phyloP scores from a whole-genome alignment of 2,888 invertebrate genomes.

The Barypeithes pellucidus region DNA sequence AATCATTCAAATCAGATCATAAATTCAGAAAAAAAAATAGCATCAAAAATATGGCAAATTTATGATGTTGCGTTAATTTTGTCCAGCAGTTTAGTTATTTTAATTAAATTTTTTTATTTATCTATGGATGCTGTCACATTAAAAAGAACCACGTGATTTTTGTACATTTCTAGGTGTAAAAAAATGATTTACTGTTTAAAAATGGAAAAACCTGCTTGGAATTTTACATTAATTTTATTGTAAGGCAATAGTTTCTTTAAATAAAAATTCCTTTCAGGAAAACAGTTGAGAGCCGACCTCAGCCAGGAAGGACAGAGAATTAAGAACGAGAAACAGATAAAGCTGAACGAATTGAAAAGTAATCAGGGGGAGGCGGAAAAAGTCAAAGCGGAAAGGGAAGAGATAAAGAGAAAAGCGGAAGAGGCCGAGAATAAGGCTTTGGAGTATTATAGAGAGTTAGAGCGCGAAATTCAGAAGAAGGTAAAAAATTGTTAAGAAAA shows the following conservation, averaged over 20 bases:
- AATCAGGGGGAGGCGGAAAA: conserved; percentile 86
- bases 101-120: too few relatives aligned
- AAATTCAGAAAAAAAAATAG: too few relatives aligned
- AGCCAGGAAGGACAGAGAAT: conserved; percentile 80
- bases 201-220: too few relatives aligned
- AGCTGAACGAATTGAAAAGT: conserved; percentile 80
- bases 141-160: too few relatives aligned
- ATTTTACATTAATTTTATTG: neutral
- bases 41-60: too few relatives aligned
- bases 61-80: too few relatives aligned
- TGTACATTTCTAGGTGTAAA: too few relatives aligned
- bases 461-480: conserved; percentile 77
- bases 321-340: conserved; percentile 81
- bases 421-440: conserved; percentile 83
- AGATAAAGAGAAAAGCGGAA: conserved; percentile 81
- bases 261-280: conserved; percentile 61
- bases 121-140: too few relatives aligned
- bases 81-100: too few relatives aligned
- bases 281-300: conserved; percentile 81
- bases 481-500: conserved; percentile 10
- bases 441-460: conserved; percentile 82
- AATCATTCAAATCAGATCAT: too few relatives aligned
- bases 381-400: conserved; percentile 84
- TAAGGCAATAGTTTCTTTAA: neutral
- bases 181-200: too few relatives aligned